Evolutionary conservation across 2,113 vertebrate species (phyloP).

Genomic region (Bombycilla garrulus): DNA sequence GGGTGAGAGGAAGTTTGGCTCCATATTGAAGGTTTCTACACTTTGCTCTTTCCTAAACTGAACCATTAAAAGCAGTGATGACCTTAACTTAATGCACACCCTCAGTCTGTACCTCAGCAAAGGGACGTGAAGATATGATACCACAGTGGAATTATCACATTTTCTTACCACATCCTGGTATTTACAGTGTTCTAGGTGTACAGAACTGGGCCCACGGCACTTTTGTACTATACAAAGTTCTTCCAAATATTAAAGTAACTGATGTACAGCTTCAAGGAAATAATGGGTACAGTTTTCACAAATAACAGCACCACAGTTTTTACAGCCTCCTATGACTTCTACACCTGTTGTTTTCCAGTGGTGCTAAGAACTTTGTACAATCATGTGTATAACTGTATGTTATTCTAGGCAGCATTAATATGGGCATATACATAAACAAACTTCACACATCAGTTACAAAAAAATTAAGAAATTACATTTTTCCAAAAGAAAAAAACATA

Average conservation of each 20-base stretch:
- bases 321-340: not conserved
- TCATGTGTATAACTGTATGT: not conserved
- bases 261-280: not conserved
- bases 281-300: not conserved
- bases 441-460: not conserved
- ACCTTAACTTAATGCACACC: not conserved
- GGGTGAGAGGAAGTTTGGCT: not conserved
- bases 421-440: not conserved
- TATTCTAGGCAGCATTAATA: not conserved
- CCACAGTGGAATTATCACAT: not conserved
- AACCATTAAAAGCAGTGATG: not conserved
- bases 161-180: not conserved
- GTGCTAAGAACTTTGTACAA: not conserved
- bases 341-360: not conserved
- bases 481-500: not conserved
- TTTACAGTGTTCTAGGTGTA: not conserved
- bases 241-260: not conserved
- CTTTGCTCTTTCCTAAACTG: not conserved
- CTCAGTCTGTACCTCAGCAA: not conserved
- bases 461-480: not conserved
- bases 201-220: not conserved
- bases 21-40: not conserved
- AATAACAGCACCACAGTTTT: not conserved
- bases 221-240: not conserved
- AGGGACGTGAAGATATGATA: not conserved